These are phyloP conservation scores for Deilephila elpenor DNA, from an alignment of 2,888 invertebrate genomes.

Conservation along the genomic window DNA sequence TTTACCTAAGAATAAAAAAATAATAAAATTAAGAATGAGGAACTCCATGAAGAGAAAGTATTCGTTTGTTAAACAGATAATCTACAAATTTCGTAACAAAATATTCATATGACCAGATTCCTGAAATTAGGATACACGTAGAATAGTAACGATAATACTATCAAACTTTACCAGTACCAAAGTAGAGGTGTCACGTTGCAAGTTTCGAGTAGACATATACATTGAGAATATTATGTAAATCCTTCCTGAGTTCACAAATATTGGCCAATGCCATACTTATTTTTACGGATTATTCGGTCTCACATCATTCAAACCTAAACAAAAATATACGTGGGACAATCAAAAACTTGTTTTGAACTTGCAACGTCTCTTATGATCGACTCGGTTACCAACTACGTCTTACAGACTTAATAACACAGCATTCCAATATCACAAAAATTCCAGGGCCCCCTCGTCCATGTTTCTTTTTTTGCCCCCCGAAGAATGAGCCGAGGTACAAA, in stretches of 20 bases:
- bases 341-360: no score
- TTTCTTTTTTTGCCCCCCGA: conserved; percentile 25
- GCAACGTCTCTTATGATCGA: no score
- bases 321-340: no score
- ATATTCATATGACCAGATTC: neutral
- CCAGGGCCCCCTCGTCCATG: conserved; percentile 26
- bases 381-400: neutral
- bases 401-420: conserved; percentile 24
- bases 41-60: no score
- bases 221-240: conserved; percentile 1
- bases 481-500: conserved; percentile 56
- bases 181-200: neutral
- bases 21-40: no score
- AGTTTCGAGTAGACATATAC: neutral
- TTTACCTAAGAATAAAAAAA: no score
- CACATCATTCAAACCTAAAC: no score
- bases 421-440: conserved; percentile 33
- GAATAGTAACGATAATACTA: neutral
- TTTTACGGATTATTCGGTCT: no score
- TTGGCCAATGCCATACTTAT: neutral
- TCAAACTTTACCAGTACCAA: neutral
- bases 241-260: conserved; percentile 1
- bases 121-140: neutral
- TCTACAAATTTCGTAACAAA: neutral
- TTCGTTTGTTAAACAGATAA: no score